Conservation (phyloP, 37 sponge, comb jelly and placozoan genomes). For the Aplysina aerophoba region DNA sequence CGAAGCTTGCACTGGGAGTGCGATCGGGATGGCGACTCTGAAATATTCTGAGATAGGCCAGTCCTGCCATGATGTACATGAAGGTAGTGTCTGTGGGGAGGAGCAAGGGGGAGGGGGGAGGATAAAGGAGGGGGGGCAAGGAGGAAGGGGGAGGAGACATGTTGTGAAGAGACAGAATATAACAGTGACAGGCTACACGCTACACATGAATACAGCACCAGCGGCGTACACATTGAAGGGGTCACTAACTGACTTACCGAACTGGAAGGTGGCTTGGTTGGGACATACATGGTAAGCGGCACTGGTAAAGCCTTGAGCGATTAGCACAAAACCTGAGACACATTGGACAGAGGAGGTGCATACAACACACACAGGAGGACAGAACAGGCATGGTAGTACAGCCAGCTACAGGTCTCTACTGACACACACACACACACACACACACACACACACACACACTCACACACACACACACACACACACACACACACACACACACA, state of each 20-base stretch:
- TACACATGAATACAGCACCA: too few relatives aligned
- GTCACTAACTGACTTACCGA: slow-evolving; percentile 57
- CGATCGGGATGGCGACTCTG: slow-evolving; percentile 84
- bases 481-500: too few relatives aligned
- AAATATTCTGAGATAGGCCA: slow-evolving; percentile 71
- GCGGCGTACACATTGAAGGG: too few relatives aligned
- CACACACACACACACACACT: slow-evolving; percentile 53
- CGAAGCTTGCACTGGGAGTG: slow-evolving; percentile 55
- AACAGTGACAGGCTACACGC: too few relatives aligned
- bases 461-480: too few relatives aligned
- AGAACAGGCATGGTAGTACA: not conserved
- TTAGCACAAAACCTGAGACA: slow-evolving; percentile 54
- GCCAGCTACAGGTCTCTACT: not conserved
- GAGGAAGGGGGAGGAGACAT: not conserved
- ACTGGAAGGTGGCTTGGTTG: slow-evolving; percentile 87
- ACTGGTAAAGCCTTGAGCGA: slow-evolving; percentile 80
- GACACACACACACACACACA: slow-evolving; percentile 39
- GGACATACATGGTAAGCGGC: slow-evolving; percentile 95
- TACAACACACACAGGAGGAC: not conserved
- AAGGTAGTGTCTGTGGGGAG: not conserved
- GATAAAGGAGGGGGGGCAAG: not conserved
- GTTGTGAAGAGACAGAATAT: not conserved
- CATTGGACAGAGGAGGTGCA: not conserved
- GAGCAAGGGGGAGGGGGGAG: not conserved
- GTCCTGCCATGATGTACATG: slow-evolving; percentile 52